Evolutionary conservation across 2,113 vertebrate genomes (phyloP).

Genomic region (Pagrus major): DNA sequence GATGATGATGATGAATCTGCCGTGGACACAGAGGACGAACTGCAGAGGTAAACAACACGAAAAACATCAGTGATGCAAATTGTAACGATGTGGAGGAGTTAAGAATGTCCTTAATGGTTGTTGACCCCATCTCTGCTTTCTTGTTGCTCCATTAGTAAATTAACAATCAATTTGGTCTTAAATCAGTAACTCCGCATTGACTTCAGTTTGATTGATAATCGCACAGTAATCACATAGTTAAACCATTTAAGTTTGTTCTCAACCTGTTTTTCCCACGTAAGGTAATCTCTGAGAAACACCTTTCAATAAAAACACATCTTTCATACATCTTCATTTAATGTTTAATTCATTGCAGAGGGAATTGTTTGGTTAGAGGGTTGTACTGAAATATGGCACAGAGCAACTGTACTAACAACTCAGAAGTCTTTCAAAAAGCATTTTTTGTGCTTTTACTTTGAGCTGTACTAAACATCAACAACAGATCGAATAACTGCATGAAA

Average conservation of each 20-base stretch:
- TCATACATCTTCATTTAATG: too few relatives aligned
- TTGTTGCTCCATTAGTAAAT: background rate
- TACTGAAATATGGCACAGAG: background rate
- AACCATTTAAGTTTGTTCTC: background rate
- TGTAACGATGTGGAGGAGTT: background rate
- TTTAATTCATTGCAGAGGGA: too few relatives aligned
- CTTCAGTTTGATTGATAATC: background rate
- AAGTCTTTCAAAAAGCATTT: background rate
- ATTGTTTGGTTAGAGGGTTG: too few relatives aligned
- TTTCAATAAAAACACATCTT: too few relatives aligned
- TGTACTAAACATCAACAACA: too few relatives aligned
- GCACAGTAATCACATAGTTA: background rate
- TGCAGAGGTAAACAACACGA: constrained; percentile 85
- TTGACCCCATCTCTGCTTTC: background rate
- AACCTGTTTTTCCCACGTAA: background rate
- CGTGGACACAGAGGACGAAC: constrained; percentile 91
- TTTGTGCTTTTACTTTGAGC: background rate
- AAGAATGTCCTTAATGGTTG: background rate
- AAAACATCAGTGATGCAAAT: background rate
- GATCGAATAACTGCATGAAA: too few relatives aligned
- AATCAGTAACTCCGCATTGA: background rate
- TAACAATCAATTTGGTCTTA: background rate
- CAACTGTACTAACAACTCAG: background rate
- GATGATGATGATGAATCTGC: constrained; percentile 84
- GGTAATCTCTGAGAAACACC: background rate